Conservation (phyloP, 2,113 vertebrate genomes). For the Platysteira castanea region DNA sequence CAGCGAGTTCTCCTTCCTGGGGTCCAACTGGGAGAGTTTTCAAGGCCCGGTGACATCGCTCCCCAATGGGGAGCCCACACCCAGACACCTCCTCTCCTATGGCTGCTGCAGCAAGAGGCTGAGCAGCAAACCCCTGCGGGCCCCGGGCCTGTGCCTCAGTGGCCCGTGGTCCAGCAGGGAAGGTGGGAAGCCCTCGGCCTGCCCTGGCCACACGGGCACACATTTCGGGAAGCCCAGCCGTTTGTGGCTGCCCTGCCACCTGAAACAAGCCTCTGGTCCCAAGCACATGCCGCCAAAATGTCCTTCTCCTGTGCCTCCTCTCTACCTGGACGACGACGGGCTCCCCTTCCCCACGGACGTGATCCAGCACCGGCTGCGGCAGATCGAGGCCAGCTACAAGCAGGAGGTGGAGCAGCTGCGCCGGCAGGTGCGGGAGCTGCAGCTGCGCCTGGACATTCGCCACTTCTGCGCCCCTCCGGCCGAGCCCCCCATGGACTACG, state of each 20-base stretch:
- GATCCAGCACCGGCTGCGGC: constrained; percentile 93
- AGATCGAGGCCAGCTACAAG: constrained; percentile 96
- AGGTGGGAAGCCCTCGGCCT: constrained; percentile 43
- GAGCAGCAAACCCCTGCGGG: constrained; percentile 77
- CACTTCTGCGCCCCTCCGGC: constrained; percentile 87
- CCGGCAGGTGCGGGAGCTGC: constrained; percentile 92
- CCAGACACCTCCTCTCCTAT: constrained; percentile 77
- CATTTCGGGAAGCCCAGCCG: constrained; percentile 53
- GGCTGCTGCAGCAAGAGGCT: constrained; percentile 82
- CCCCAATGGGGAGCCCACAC: constrained; percentile 68
- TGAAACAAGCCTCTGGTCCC: constrained; percentile 74
- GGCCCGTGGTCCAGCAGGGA: constrained; percentile 71
- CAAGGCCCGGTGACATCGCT: constrained; percentile 88
- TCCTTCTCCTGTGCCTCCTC: constrained; percentile 81
- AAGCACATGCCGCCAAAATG: constrained; percentile 72
- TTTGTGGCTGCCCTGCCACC: constrained; percentile 59
- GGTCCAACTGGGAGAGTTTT: constrained; percentile 90
- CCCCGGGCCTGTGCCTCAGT: constrained; percentile 71
- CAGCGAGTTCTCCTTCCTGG: constrained; percentile 84
- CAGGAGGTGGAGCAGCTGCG: constrained; percentile 96
- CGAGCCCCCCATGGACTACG: constrained; percentile 92
- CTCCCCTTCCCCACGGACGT: constrained; percentile 93
- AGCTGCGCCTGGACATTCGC: constrained; percentile 92
- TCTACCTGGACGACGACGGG: constrained; percentile 92
- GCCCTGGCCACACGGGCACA: constrained; percentile 15